These are phyloP conservation scores for Drosophila triauraria DNA, from an alignment of 1,140 invertebrate species.

Conservation along the genomic window DNA sequence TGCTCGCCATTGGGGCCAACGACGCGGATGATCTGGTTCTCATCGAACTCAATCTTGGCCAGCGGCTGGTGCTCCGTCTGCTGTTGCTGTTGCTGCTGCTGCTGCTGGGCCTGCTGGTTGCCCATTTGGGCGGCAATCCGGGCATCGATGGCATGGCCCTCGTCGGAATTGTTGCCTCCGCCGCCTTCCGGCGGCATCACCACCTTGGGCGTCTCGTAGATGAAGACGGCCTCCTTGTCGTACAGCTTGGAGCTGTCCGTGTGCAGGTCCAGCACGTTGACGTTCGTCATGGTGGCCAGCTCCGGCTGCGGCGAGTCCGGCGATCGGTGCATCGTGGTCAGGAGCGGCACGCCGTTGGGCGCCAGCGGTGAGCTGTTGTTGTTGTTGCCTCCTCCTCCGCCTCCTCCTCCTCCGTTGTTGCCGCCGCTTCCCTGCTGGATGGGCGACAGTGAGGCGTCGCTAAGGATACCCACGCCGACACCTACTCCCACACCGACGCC, in stretches of 20 bases:
- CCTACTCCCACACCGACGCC: constrained; percentile 55
- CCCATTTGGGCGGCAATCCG: constrained; percentile 80
- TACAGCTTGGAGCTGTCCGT: constrained; percentile 85
- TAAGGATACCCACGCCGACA: constrained; percentile 60
- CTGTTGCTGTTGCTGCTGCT: constrained; percentile 62
- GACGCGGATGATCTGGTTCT: constrained; percentile 84
- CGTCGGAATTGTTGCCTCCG: constrained; percentile 53
- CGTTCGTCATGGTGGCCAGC: constrained; percentile 91
- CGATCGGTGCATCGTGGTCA: constrained; percentile 83
- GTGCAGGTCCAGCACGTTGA: constrained; percentile 89
- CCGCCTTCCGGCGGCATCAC: constrained; percentile 68
- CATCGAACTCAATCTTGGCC: constrained; percentile 84
- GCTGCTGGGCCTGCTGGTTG: constrained; percentile 56
- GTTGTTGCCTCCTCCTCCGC: constrained; percentile 55
- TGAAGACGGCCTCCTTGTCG: constrained; percentile 83
- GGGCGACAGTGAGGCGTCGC: constrained; percentile 74
- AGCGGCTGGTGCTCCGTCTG: constrained; percentile 74
- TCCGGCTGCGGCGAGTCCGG: constrained; percentile 89
- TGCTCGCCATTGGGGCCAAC: constrained; percentile 83
- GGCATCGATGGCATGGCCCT: constrained; percentile 81
- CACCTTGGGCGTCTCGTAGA: constrained; percentile 83
- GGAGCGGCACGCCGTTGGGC: constrained; percentile 74
- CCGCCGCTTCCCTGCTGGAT: constrained; percentile 69
- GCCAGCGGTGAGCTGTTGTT: constrained; percentile 65
- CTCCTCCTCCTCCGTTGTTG: constrained; percentile 48